Base-by-base conservation (phyloP, 2,888 invertebrate species). In the Tipula vernalis region DNA sequence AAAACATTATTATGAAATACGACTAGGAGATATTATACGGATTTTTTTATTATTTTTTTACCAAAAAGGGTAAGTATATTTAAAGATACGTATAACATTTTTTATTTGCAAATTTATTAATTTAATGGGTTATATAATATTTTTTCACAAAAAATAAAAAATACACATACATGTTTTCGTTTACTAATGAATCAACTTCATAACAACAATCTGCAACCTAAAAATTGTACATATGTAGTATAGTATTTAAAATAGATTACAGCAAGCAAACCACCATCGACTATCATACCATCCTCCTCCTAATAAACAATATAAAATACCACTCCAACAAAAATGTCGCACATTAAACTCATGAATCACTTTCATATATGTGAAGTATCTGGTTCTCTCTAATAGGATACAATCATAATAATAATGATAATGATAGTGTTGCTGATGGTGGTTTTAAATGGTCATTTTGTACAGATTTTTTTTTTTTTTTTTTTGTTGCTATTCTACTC, bases 381-480 rank as follows among this genome's bases (percentile, higher is more conserved):
- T 71, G 71, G 71, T 71, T 71, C 18, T 18, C 71, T 71, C 71
- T 71, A 71, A 71, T 71, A 71, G 71, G 71, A 71, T 71, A 71
- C 71, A 71, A 71, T 71, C 71, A 71, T 71, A 71, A 71, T 71
- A 71, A 71, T 71, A 71, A 71, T 28, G 71, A 71, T 71, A 71
- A 71, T 71, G 71, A 71, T 71, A 71, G 71, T 71, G 71, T 71
- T 71, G 71, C 71, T 71, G 71, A 28, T 71, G 71, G 71, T 71
- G 71, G 71, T 71, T 71, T 71, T 71, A 71, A 71, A 71, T 71
- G 71, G 71, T 71, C 71, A 71, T 71, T 71, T 71, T 71, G 71
- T 71, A 71, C 71, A 71, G 71, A 71, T 71, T 71, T 51, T 51
- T 51, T 51, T 51, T 51, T 51, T 5, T 51, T 39, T 6, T 39